Evolutionary conservation across 2,888 invertebrate species (phyloP).

Genomic region (Alcis repandata): DNA sequence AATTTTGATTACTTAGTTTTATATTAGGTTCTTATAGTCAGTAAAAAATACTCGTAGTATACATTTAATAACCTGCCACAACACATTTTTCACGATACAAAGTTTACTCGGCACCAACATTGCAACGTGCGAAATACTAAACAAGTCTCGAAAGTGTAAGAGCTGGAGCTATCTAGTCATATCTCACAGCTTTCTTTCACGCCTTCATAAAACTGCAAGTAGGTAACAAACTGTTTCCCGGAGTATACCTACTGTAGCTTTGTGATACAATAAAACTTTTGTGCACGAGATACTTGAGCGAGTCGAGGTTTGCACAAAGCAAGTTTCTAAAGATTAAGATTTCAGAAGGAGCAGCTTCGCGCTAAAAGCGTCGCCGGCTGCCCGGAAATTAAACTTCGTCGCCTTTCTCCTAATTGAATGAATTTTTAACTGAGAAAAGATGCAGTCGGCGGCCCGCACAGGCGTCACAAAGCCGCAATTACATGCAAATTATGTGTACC

Average conservation of each 20-base stretch:
- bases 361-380: conserved; percentile 65
- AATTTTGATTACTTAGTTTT: neutral
- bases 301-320: conserved; percentile 57
- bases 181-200: conserved; percentile 29
- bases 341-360: conserved; percentile 72
- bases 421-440: conserved; percentile 83
- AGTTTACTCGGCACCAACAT: conserved; percentile 9
- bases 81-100: conserved; percentile 8
- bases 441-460: conserved; percentile 71
- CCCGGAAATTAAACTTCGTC: conserved; percentile 80
- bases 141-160: conserved; percentile 20
- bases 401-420: conserved; percentile 81
- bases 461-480: conserved; percentile 79
- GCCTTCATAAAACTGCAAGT: conserved; percentile 20
- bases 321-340: conserved; percentile 71
- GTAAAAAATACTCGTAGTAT: neutral
- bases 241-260: conserved; percentile 18
- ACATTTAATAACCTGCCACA: neutral
- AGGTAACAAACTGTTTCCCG: conserved; percentile 22
- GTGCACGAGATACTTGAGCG: conserved; percentile 36
- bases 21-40: neutral
- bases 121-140: conserved; percentile 14
- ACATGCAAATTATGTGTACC: conserved; percentile 84
- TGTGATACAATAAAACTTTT: conserved; percentile 37
- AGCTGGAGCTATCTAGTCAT: conserved; percentile 14